Conservation (phyloP, 2,113 vertebrate genomes). For the Microcebus lehilahytsara region DNA sequence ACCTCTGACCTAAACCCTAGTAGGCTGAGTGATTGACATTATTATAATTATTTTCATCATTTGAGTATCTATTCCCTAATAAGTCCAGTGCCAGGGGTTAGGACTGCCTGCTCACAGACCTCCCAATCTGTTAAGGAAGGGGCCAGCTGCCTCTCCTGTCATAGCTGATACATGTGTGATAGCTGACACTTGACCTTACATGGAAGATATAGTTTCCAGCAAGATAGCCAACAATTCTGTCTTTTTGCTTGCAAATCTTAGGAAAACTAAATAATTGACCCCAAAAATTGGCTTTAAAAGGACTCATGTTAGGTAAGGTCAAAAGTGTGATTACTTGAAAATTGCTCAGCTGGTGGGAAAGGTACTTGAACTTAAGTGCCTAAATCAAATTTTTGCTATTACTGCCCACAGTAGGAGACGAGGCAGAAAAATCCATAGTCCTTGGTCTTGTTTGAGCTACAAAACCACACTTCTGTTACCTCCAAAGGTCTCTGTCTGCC, state of each 20-base stretch:
- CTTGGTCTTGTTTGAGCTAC: slow-evolving; percentile 56
- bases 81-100: background rate
- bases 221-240: background rate
- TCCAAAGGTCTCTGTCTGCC: background rate
- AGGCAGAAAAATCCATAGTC: slow-evolving; percentile 63
- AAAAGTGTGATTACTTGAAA: slow-evolving; percentile 68
- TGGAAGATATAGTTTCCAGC: slow-evolving; percentile 20
- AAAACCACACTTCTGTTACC: slow-evolving; percentile 32
- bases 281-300: slow-evolving; percentile 35
- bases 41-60: slow-evolving; percentile 44
- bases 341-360: slow-evolving; percentile 54
- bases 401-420: slow-evolving; percentile 54
- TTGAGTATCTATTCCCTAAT: background rate
- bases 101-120: background rate
- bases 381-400: slow-evolving; percentile 68
- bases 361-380: slow-evolving; percentile 69
- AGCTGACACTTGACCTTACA: background rate
- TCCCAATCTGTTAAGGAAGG: background rate
- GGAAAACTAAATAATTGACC: slow-evolving; percentile 56
- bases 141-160: background rate
- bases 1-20: background rate
- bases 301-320: slow-evolving; percentile 38
- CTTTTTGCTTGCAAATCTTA: slow-evolving; percentile 37
- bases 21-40: background rate
- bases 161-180: background rate